Evolutionary conservation across 2,888 invertebrate species (phyloP), one percentile per base, ranked within the genome.

Genomic region (Apamea anceps): DNA sequence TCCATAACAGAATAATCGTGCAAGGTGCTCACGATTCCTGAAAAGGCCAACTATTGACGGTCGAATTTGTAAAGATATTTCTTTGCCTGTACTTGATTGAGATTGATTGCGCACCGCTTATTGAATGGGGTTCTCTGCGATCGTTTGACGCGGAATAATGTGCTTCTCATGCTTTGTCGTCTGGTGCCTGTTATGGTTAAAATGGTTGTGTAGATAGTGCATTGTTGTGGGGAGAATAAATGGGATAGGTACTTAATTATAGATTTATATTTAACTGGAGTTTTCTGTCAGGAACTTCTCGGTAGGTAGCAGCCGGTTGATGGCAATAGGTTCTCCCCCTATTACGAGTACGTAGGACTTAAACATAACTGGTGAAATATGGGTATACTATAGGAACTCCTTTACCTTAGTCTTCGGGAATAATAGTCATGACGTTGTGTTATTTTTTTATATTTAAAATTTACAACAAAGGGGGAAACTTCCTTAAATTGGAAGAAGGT

Each of bases 31-130:
- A 72, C 60, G 51, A 73, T 75, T 67, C 76, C 28, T 76, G 60
- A 76, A 87, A 86, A 85, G 84, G 82, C 80, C 77, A 87, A 87
- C 85, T 88, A 84, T 90, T 89, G 87, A 85, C 76, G 79, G 68
- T 84, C 77, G 85, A 87, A 87, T 91, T 89, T 90, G 88, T 87
- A 82, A 87, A 91, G 88, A 91, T 88, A 90, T 91, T 90, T 92
- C 90, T 89, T 89, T 89, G 91, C 87, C 93, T 93, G 93, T 85
- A 87, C 84, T 87, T 93, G 94, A 94, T 92, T 91, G 93, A 92
- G 94, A 94, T 94, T 93, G 93, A 94, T 94, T 90, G 89, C 90
- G 73, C 81, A 37, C 80, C 87, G 86, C 90, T 90, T 92, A 92
- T 93, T 92, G 93, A 91, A 90, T 90, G 88, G 88, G 88, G 88